Conservation (phyloP, 2,113 vertebrate genomes). For the Cyprinodon tularosa region DNA sequence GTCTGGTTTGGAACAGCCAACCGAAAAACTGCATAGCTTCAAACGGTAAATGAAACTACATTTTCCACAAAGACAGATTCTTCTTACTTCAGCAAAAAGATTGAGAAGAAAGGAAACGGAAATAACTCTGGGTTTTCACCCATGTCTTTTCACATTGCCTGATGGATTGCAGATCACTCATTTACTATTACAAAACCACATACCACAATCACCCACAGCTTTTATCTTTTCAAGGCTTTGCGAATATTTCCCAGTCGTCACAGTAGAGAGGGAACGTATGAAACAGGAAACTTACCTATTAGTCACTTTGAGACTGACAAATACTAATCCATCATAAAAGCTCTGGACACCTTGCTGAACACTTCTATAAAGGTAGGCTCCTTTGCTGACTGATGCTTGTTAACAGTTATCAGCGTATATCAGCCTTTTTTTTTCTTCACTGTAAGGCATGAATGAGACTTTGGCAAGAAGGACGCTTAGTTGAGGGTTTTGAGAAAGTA, state of each 20-base stretch:
- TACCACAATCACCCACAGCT: background rate
- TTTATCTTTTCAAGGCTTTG: background rate
- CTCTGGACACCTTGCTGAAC: background rate
- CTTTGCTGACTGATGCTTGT: background rate
- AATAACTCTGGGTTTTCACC: slow-evolving; percentile 25
- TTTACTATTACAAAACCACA: slow-evolving; percentile 40
- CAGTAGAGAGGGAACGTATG: background rate
- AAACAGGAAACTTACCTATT: background rate
- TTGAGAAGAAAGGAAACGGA: background rate
- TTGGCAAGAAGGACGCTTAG: background rate
- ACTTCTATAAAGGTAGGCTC: slow-evolving; percentile 11
- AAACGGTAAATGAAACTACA: background rate
- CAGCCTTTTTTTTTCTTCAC: background rate
- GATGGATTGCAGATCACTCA: background rate
- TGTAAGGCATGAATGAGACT: slow-evolving; percentile 16
- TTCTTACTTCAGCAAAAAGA: too few relatives aligned
- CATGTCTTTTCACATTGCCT: background rate
- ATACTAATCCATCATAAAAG: background rate
- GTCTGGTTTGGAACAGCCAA: background rate
- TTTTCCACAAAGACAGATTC: background rate
- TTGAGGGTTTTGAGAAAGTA: background rate
- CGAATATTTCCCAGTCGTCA: slow-evolving; percentile 27
- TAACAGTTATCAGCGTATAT: background rate
- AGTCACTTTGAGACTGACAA: background rate
- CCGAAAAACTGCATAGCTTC: background rate